Conservation (phyloP, 2,888 invertebrate genomes). For the Syritta pipiens region DNA sequence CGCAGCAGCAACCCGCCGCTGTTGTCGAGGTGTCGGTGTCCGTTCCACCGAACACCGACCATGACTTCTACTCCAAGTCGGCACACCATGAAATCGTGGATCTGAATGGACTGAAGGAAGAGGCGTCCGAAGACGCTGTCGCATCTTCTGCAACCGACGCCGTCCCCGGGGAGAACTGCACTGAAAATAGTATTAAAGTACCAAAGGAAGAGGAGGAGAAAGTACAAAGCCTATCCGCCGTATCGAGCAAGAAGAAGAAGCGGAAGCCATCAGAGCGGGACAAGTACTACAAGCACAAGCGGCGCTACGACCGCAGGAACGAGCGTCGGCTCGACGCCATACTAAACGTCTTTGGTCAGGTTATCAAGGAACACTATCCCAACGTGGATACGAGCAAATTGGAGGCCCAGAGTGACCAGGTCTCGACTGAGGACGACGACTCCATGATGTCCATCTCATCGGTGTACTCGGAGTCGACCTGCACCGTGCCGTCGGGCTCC, state of each 20-base stretch:
- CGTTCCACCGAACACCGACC: constrained; percentile 72
- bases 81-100: constrained; percentile 31
- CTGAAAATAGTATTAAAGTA: constrained; percentile 37
- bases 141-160: background rate
- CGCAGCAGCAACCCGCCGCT: no score
- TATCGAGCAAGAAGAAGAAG: constrained; percentile 22
- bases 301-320: constrained; percentile 74
- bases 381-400: constrained; percentile 71
- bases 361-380: constrained; percentile 74
- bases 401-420: constrained; percentile 43
- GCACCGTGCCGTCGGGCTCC: constrained; percentile 23
- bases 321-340: constrained; percentile 75
- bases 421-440: constrained; percentile 51
- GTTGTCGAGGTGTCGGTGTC: background rate
- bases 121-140: background rate
- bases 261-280: constrained; percentile 70
- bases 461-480: constrained; percentile 27
- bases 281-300: constrained; percentile 76
- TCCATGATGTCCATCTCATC: constrained; percentile 24
- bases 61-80: constrained; percentile 74
- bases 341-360: constrained; percentile 73
- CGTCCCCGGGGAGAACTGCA: constrained; percentile 14
- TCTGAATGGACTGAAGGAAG: constrained; percentile 22
- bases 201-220: constrained; percentile 24
- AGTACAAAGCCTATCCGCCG: constrained; percentile 19